These are phyloP conservation scores for Mustela lutreola DNA, from an alignment of 2,113 vertebrate species.

Conservation along the genomic window DNA sequence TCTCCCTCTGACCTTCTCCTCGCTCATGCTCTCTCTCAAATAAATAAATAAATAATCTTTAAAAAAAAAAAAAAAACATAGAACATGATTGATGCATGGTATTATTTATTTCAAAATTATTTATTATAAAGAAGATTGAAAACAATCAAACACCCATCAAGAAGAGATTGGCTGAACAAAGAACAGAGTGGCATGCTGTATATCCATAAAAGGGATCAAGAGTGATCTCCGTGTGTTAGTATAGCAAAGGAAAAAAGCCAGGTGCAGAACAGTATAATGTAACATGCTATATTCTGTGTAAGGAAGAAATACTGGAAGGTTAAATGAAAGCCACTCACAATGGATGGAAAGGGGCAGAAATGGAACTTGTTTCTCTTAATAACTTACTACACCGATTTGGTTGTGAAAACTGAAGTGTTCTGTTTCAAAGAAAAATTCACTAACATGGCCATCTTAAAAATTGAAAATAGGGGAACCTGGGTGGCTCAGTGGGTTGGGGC, in stretches of 20 bases:
- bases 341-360: neutral
- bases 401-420: neutral
- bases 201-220: neutral
- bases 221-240: neutral
- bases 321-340: neutral
- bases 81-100: neutral
- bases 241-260: neutral
- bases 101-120: conserved; percentile 1
- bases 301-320: neutral
- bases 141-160: neutral
- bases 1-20: no score
- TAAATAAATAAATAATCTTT: no score
- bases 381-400: neutral
- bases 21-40: no score
- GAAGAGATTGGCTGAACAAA: neutral
- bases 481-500: no score
- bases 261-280: neutral
- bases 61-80: no score
- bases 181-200: neutral
- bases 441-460: neutral
- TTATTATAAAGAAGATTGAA: conserved; percentile 12
- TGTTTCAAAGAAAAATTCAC: neutral
- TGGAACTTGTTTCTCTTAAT: neutral
- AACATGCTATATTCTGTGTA: neutral
- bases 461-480: neutral